Base-by-base conservation (phyloP, 2,797 vertebrate species). In the Malurus splendens region DNA sequence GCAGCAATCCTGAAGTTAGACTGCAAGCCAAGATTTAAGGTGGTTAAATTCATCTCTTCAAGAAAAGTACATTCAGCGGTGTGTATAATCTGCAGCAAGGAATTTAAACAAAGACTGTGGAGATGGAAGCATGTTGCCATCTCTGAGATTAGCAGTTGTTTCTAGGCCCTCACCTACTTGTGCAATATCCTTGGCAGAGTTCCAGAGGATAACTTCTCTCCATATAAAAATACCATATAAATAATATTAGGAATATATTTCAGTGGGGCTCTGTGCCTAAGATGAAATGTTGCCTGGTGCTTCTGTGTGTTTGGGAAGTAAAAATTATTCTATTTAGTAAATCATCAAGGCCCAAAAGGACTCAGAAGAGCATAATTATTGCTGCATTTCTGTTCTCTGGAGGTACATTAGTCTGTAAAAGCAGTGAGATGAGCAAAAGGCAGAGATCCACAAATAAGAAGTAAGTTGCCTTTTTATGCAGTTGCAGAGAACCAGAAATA, bases 51-150 rank as follows among this genome's bases (percentile, higher is more conserved):
- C 1, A 44, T 51, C 17, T 54, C 17, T 71, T n/a, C 68, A 77
- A 33, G 73, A 65, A 83, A 87, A 74, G 82, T 68, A 36, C 15
- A 11, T 74, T 71, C 54, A 77, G 15, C 25, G 12, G 13, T 68
- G 25, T 80, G 60, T 70, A 79, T 74, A 84, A 84, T 74, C 60
- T 71, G 18, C 28, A 77, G 76, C 20, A 56, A 83, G 47, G 25
- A 88, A 87, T 84, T 94, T 92, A 91, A 91, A 87, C 75, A 84
- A 73, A 93, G 72, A 87, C 47, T 12, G 20, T 59, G 39, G 28
- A 82, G 67, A 81, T 93, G 68, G 87, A 86, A 82, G 48, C 24
- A 22, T 44, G 22, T 51, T 75, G 47, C 48, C 38, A 38, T 80
- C 61, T 84, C 38, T 80, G 55, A 94, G 51, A 72, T 91, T 65